These are phyloP conservation scores for Microchirus variegatus DNA, from an alignment of 2,797 vertebrate species.

Conservation along the genomic window DNA sequence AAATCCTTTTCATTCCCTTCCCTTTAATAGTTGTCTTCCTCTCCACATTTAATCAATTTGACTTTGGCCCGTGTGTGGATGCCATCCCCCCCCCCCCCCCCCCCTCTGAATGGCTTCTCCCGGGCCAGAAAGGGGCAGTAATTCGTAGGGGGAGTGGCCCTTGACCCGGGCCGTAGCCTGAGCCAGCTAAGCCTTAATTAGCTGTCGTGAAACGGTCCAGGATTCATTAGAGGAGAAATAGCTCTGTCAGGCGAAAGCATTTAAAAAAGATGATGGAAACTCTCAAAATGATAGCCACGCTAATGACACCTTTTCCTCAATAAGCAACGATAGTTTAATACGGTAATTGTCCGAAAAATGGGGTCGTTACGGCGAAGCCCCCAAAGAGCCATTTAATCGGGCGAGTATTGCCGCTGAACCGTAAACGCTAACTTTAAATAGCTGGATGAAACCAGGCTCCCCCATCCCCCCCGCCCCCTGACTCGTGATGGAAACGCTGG, in stretches of 20 bases:
- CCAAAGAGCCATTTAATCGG: constrained; percentile 84
- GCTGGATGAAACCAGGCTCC: constrained; percentile 77
- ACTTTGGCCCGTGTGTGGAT: constrained; percentile 70
- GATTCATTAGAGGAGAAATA: constrained; percentile 81
- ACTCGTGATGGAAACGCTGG: constrained; percentile 66
- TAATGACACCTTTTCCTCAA: constrained; percentile 87
- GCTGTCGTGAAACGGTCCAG: constrained; percentile 81
- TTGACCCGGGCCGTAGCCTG: constrained; percentile 76
- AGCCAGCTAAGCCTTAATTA: constrained; percentile 86
- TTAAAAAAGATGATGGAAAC: constrained; percentile 85
- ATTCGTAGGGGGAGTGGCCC: constrained; percentile 73
- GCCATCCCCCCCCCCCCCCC: constrained; percentile 31
- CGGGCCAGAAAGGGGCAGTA: constrained; percentile 57
- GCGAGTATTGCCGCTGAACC: constrained; percentile 70
- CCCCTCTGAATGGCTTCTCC: too few relatives aligned
- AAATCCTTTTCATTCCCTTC: constrained; percentile 51
- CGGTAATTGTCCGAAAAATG: constrained; percentile 91
- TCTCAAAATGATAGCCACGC: constrained; percentile 74
- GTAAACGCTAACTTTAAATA: constrained; percentile 75
- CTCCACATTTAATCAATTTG: constrained; percentile 80
- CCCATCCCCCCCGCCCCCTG: constrained; percentile 14
- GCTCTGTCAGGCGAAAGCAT: constrained; percentile 79
- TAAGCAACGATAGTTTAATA: constrained; percentile 95
- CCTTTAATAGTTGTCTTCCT: constrained; percentile 31
- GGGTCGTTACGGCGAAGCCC: constrained; percentile 83